Conservation (phyloP, 2,888 invertebrate species). For the Tenthredo livida region DNA sequence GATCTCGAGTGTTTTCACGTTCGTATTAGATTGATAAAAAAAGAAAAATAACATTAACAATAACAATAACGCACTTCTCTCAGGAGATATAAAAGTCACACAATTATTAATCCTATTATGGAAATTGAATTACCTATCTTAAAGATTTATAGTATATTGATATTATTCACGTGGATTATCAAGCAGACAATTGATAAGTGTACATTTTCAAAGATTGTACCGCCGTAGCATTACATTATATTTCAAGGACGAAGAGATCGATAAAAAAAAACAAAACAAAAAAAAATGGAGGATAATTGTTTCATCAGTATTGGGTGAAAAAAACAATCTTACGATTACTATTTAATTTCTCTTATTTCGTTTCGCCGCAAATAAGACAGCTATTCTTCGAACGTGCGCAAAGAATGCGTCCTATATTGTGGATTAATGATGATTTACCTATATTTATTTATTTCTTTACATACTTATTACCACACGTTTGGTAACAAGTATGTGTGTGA, state of each 20-base stretch:
- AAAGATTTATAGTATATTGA: not conserved
- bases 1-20: not conserved
- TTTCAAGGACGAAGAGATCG: not conserved
- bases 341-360: not conserved
- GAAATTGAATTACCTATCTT: not conserved
- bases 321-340: not conserved
- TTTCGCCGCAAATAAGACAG: not conserved
- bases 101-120: conserved; percentile 3
- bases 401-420: not conserved
- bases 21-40: not conserved
- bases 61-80: not conserved
- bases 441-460: conserved; percentile 29
- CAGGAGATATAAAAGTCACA: conserved; percentile 10
- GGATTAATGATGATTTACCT: too few species aligned
- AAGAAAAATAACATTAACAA: not conserved
- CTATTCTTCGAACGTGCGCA: not conserved
- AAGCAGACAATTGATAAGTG: not conserved
- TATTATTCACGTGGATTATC: conserved; percentile 20
- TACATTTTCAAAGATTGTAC: not conserved
- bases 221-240: not conserved
- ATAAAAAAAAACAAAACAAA: too few species aligned
- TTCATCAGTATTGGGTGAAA: not conserved
- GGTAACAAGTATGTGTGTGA: conserved; percentile 1
- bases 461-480: not conserved
- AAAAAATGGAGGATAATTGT: not conserved